Evolutionary conservation across 2,888 invertebrate species (phyloP).

Genomic region (Apamea anceps): DNA sequence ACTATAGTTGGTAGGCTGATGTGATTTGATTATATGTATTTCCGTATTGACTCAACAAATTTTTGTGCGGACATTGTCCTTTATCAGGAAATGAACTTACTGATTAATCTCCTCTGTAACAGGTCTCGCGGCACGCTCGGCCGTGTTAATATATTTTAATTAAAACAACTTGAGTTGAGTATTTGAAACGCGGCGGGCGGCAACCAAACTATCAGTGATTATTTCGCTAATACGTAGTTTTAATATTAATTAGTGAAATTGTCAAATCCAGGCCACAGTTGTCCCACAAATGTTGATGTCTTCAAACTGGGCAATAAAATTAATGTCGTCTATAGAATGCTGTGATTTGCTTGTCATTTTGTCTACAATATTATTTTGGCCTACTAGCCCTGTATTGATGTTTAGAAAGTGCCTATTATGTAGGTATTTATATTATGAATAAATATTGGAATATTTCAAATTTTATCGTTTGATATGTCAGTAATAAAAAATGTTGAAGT

Average conservation of each 20-base stretch:
- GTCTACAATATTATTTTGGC: constrained; percentile 29
- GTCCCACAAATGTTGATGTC: constrained; percentile 40
- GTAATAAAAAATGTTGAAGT: constrained; percentile 26
- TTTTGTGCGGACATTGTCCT: background rate
- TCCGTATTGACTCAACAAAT: background rate
- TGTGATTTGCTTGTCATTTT: constrained; percentile 32
- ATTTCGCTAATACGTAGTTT: constrained; percentile 57
- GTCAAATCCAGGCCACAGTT: constrained; percentile 56
- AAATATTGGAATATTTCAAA: constrained; percentile 35
- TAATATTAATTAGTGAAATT: constrained; percentile 67
- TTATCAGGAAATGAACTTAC: constrained; percentile 25
- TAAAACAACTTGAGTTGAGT: constrained; percentile 50
- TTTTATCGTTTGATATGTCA: constrained; percentile 29
- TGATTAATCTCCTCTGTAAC: constrained; percentile 31
- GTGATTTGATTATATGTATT: background rate
- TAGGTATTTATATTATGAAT: constrained; percentile 33
- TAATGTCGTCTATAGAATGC: background rate
- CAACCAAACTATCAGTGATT: constrained; percentile 28
- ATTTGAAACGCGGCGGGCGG: constrained; percentile 58
- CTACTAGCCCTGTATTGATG: constrained; percentile 5
- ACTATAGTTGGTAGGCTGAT: background rate
- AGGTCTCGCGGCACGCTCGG: constrained; percentile 10
- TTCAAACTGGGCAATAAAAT: constrained; percentile 43
- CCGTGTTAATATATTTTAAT: constrained; percentile 59
- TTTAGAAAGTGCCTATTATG: constrained; percentile 58